Evolutionary conservation across 2,888 invertebrate species (phyloP), one percentile per base, ranked within the genome.

Genomic region (Drosophila emarginata): DNA sequence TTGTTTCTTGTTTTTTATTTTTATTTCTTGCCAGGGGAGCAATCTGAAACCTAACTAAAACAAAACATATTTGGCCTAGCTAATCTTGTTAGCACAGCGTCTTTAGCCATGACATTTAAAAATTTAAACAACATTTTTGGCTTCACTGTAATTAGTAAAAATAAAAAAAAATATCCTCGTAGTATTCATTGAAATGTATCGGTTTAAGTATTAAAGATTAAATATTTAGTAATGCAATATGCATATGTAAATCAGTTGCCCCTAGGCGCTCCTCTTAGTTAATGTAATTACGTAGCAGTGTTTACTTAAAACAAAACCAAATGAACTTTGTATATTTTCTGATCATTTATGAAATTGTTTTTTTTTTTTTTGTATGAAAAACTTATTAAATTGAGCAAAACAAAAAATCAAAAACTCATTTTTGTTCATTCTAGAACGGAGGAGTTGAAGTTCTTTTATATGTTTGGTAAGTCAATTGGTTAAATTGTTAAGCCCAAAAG

Each of bases 201-300:
- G 78, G 57, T 79, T 70, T 80, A 80, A 80, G 86, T 74, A 81
- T 84, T 79, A 85, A 85, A 85, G 80, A 63, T 73, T 37, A 64
- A 68, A 61, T 53, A 39, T 51, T 62, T 62, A 79, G 76, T 81
- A 84, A 32, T 32, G 9, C 18, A 45, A 18, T 40, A 15, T 32
- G 32, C 9, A 32, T 32, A 32, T 32, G 32, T 11, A 2, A 32
- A 21, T 45, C 81, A 72, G 26, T 67, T 73, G 71, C 66, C 78
- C 74, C 81, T 61, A 71, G 66, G 74, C 45, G 45, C 83, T 83
- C 87, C 84, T 87, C 76, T 63, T 69, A 67, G 62, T 71, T 76
- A 62, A 59, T 83, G 63, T 80, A 72, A 62, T 82, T 72, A 74
- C 57, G 67, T 82, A 81, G 87, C 87, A 73, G 67, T 71, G 82